Evolutionary conservation across 2,888 invertebrate species (phyloP), one percentile per base, ranked within the genome.

Genomic region (Orthosia cruda): DNA sequence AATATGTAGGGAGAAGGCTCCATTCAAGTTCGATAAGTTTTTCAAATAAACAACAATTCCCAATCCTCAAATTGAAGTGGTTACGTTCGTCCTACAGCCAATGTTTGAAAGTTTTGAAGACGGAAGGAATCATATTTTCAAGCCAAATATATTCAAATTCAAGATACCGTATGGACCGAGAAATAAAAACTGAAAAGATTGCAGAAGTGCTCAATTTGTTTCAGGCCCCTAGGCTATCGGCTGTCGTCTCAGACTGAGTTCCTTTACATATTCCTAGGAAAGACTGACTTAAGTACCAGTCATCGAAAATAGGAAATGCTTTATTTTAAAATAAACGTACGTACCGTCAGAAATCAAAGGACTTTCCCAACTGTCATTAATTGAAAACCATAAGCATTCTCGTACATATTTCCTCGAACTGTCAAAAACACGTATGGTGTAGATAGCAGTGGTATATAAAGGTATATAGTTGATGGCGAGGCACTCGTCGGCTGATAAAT

Each of bases 401-500:
- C 45, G 16, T 45, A 49, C 23, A 49, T 77, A 69, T 79, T 55
- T 69, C 54, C 18, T 12, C 54, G 54, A 81, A 74, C 66, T 81
- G 81, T 70, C 66, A 84, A 62, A 68, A 70, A 74, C 59, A 78
- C 55, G 9, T 64, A 64, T 61, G 18, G 54, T 63, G 65, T 55
- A 62, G 32, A 68, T 52, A 71, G 57, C 49, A 40, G n/a, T 7
- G 23, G 40, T 57, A 47, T 74, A 54, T 54, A 20, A 32, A 65
- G 66, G 70, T 79, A 23, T 67, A 55, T 66, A 45, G 61, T 54
- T 70, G 64, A 62, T 59, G 71, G 47, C 32, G 68, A 54, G 61
- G 76, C 54, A 47, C 66, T 77, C 59, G 55, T 47, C 61, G 50
- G 26, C 54, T 87, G 86, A 86, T 77, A 87, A 86, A 86, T 86